Conservation (phyloP, 2,888 invertebrate genomes). For the Drosophila mimica region DNA sequence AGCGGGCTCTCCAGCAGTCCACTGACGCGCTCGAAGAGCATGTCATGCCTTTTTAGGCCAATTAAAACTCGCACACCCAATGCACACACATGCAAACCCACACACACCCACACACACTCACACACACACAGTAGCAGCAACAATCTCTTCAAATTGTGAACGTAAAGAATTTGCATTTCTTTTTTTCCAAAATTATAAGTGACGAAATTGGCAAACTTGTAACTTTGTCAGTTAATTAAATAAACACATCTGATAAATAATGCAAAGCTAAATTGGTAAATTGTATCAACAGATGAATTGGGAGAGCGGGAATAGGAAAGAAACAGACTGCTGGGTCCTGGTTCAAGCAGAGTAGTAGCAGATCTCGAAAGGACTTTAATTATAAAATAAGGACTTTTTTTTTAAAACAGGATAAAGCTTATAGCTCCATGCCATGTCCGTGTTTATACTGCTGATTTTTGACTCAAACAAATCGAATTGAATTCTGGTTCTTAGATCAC, state of each 20-base stretch:
- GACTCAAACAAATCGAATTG: too few species aligned
- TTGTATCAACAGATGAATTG: background rate
- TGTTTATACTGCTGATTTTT: too few species aligned
- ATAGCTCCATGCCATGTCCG: too few species aligned
- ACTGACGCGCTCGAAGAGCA: too few species aligned
- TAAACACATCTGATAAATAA: slow-evolving; percentile 18
- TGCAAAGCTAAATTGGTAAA: background rate
- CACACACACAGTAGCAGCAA: background rate
- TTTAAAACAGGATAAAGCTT: too few species aligned
- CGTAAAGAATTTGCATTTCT: slow-evolving; percentile 13
- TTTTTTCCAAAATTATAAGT: slow-evolving; percentile 13
- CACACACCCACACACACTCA: background rate
- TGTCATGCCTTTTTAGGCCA: slow-evolving; percentile 1
- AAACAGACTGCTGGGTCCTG: background rate
- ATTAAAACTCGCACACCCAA: background rate
- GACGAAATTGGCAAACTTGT: slow-evolving; percentile 17
- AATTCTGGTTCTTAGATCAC: too few species aligned
- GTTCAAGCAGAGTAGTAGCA: background rate
- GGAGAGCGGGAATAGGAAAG: background rate
- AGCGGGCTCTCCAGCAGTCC: too few species aligned
- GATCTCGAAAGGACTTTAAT: background rate
- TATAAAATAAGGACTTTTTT: background rate
- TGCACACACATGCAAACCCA: background rate
- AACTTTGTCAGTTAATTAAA: slow-evolving; percentile 9
- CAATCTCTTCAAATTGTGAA: slow-evolving; percentile 4